Conservation (phyloP, 2,113 vertebrate genomes). For the Corynorhinus townsendii region DNA sequence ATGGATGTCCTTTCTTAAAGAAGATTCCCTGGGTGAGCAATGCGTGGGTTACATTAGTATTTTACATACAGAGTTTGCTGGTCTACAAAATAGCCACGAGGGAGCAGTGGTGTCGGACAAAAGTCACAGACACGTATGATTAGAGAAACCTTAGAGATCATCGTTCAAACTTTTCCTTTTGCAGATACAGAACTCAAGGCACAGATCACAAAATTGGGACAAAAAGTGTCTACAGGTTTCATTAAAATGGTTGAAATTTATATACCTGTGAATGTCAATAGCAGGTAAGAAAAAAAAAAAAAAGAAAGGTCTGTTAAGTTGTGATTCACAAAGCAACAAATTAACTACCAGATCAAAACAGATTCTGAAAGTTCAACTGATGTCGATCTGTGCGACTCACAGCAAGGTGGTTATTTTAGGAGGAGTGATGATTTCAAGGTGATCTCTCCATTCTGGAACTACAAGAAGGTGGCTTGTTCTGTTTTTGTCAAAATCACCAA, state of each 20-base stretch:
- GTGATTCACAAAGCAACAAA: background rate
- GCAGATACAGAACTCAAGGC: background rate
- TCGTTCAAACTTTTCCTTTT: background rate
- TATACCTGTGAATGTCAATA: background rate
- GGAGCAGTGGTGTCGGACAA: accelerated
- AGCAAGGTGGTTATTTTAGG: background rate
- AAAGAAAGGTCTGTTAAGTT: background rate
- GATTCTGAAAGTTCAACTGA: background rate
- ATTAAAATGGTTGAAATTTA: background rate
- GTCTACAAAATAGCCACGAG: background rate
- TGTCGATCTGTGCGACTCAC: background rate
- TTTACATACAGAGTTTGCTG: background rate
- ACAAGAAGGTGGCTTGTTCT: background rate
- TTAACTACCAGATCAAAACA: background rate
- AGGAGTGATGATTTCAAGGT: background rate
- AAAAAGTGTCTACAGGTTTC: background rate
- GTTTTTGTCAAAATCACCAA: background rate
- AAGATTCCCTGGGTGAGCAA: background rate
- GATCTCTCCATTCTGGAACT: background rate
- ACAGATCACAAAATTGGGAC: background rate
- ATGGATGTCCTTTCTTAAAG: background rate
- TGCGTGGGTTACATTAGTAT: accelerated
- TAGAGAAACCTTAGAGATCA: background rate
- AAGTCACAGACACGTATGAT: background rate
- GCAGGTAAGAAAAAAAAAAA: no score